These are phyloP conservation scores for Palaemon carinicauda DNA, from an alignment of 1,140 invertebrate genomes.

Conservation along the genomic window DNA sequence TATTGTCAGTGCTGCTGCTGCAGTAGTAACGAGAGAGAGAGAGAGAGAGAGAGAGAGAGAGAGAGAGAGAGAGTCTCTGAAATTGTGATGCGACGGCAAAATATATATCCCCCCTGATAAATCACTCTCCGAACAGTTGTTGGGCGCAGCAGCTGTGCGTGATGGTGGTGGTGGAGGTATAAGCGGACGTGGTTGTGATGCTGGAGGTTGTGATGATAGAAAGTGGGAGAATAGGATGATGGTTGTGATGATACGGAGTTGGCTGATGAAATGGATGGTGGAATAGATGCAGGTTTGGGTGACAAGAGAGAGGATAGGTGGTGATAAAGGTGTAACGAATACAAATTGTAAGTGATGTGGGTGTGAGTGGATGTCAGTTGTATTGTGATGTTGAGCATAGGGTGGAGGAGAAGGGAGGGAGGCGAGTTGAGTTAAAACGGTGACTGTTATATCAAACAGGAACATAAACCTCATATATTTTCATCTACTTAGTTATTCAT, in stretches of 20 bases:
- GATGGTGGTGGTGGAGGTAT: constrained; percentile 3
- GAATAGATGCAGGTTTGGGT: not conserved
- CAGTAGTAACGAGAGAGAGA: not conserved
- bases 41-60: not conserved
- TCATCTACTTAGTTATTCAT: not conserved
- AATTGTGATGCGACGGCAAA: constrained; percentile 51
- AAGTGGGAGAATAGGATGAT: not conserved
- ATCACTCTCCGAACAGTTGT: constrained; percentile 43
- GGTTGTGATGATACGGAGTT: not conserved
- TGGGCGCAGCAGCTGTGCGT: constrained; percentile 38
- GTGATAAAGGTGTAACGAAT: too few species aligned
- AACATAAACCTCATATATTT: not conserved
- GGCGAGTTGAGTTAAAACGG: not conserved
- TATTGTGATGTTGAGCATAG: too few species aligned
- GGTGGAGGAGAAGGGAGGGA: not conserved
- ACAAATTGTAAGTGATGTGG: too few species aligned
- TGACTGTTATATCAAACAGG: not conserved
- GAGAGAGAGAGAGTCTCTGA: constrained; percentile 37
- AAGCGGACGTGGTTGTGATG: not conserved
- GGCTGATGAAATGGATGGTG: not conserved
- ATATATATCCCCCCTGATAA: constrained; percentile 45
- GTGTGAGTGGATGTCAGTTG: too few species aligned
- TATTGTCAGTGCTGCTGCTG: not conserved
- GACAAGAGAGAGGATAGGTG: not conserved
- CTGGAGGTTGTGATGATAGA: not conserved